These are phyloP conservation scores for Neogale vison DNA, from an alignment of 2,113 vertebrate species.

Conservation along the genomic window DNA sequence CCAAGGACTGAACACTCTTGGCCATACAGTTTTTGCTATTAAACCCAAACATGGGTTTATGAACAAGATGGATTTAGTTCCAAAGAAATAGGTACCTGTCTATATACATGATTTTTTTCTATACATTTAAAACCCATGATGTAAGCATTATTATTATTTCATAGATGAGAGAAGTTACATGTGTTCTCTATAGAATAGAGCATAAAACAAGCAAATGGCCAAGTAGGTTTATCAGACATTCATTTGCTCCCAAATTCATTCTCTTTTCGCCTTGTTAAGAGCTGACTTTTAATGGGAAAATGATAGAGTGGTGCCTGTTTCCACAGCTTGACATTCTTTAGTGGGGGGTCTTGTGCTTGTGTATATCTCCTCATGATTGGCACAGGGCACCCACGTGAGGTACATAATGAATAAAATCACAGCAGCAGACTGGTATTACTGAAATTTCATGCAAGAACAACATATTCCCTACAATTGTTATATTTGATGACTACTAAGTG, in stretches of 20 bases:
- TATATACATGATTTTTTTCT: neutral
- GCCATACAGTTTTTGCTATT: neutral
- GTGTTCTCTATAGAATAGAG: neutral
- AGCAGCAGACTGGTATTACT: neutral
- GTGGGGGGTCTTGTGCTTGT: neutral
- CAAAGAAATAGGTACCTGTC: neutral
- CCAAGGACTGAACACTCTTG: neutral
- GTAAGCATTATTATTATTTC: neutral
- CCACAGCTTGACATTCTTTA: neutral
- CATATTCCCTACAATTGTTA: neutral
- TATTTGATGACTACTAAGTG: conserved; percentile 17
- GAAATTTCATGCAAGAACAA: neutral
- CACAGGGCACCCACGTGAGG: neutral
- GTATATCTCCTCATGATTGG: neutral
- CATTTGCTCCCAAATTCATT: neutral
- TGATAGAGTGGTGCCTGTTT: neutral
- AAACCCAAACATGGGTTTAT: neutral
- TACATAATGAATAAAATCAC: neutral
- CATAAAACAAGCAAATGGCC: neutral
- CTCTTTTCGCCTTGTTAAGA: neutral
- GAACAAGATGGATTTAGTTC: neutral
- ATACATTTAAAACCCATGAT: neutral
- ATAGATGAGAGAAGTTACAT: neutral
- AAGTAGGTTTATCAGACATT: neutral
- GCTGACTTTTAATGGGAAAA: neutral